Percentiles rank a stretch among this genome's conserved stretches.
Conservation (phyloP, 2,888 invertebrate genomes). For the Pherbina coryleti region DNA sequence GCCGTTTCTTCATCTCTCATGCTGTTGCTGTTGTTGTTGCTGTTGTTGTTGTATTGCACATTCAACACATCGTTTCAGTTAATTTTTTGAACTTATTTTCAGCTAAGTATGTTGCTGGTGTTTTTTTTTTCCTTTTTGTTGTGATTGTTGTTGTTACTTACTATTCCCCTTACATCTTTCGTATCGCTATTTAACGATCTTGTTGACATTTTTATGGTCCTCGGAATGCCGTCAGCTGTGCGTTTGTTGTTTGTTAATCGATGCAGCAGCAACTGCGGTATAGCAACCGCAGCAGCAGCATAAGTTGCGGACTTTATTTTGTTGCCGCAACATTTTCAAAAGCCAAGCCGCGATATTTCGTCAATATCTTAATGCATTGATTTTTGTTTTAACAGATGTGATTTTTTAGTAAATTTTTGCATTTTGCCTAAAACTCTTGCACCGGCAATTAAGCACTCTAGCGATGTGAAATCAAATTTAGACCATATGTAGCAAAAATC, state of each 20-base stretch:
- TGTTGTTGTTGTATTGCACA: background rate
- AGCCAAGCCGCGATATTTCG: background rate
- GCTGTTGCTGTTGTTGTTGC: conserved; percentile 5
- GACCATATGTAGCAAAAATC: too few species aligned
- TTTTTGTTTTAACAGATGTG: too few species aligned
- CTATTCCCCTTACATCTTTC: conserved; percentile 18
- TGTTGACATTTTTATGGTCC: conserved; percentile 67
- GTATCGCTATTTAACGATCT: conserved; percentile 43
- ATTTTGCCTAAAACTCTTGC: too few species aligned
- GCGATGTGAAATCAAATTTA: too few species aligned
- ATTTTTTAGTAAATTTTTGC: too few species aligned
- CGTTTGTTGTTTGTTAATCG: conserved; percentile 10
- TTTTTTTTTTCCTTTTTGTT: too few species aligned
- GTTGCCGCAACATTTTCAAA: conserved; percentile 25
- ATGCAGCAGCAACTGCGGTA: conserved; percentile 27
- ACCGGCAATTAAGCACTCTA: too few species aligned
- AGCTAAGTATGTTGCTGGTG: conserved; percentile 34
- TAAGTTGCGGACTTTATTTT: too few species aligned
- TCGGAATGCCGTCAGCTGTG: conserved; percentile 54
- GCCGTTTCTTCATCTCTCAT: background rate
- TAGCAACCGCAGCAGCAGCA: too few species aligned
- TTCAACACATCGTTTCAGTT: background rate
- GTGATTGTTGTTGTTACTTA: too few species aligned
- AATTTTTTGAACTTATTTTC: background rate
- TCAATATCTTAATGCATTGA: too few species aligned